A percentile compares a stretch with the other conserved stretches of the same genome.
Conservation (phyloP, 2,888 invertebrate genomes). For the Microctonus brassicae region DNA sequence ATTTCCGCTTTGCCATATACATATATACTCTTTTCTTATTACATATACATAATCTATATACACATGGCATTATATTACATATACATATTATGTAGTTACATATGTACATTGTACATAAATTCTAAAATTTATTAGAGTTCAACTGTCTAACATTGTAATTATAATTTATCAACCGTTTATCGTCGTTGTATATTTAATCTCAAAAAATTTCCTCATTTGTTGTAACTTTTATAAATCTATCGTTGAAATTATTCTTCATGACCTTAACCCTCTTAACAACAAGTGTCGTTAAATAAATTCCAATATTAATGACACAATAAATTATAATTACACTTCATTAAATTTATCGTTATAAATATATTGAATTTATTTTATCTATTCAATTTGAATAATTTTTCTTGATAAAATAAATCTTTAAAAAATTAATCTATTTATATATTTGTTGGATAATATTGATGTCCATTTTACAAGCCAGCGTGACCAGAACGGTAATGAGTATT, state of each 20-base stretch:
- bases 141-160: neutral
- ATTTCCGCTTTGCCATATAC: neutral
- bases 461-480: constrained; percentile 32
- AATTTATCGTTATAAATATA: neutral
- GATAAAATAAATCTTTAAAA: neutral
- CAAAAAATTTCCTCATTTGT: neutral
- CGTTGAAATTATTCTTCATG: neutral
- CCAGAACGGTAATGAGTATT: constrained; percentile 37
- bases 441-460: constrained; percentile 17
- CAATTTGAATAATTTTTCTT: neutral
- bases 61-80: neutral
- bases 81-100: neutral
- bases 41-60: neutral
- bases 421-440: constrained; percentile 18
- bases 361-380: too few relatives aligned
- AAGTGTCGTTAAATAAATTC: too few relatives aligned
- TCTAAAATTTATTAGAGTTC: neutral
- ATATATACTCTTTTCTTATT: too few relatives aligned
- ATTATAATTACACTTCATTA: neutral
- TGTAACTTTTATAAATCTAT: neutral
- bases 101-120: neutral
- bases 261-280: neutral
- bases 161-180: neutral
- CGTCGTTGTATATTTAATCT: neutral
- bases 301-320: neutral